Base-by-base conservation (phyloP, 1,140 invertebrate species). In the Drosophila punjabiensis region DNA sequence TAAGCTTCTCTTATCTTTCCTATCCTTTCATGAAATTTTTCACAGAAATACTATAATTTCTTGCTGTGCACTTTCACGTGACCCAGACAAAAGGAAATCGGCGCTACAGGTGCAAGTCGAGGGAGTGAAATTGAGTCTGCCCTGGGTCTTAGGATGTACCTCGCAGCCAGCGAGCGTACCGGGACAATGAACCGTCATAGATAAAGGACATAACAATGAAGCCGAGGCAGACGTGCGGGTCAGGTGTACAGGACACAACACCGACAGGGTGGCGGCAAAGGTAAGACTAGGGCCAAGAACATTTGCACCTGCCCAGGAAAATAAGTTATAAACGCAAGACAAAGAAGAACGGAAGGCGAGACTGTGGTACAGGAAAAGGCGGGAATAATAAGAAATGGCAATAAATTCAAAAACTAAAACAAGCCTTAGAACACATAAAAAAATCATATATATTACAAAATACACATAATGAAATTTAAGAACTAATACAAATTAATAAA, bases 351-450 rank as follows among this genome's bases (percentile, higher is more conserved):
- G 74, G 33, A 70, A 32, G 30, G 67, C 14, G 52, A 35, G 67
- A 67, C 65, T 69, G 37, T 18, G 68, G 48, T 37, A 33, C 32
- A 35, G 64, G 63, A 45, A 71, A 20, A 37, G 60, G 60, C 24
- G 62, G 71, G 67, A 75, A 80, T 88, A 90, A 80, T 90, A 82
- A 80, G 77, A 90, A 89, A 90, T 86, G 79, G 86, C 86, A 90
- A 89, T 89, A 89, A 89, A 90, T 89, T 89, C 86, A 90, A 89
- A 73, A 90, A 89, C 86, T 85, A 89, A 89, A 89, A 89, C 79
- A 86, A 89, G 82, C 43, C 79, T 67, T 13, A 37, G 5, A 16
- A 41, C 66, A 66, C 48, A 11, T 30, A 39, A 8, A 59, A 74
- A 66, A 65, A 18, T n/a, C 0, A 11, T 35, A 35, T 35, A 13